phyloP scores from a whole-genome alignment of 2,797 vertebrate genomes.

The Orientallactaga sibirica region DNA sequence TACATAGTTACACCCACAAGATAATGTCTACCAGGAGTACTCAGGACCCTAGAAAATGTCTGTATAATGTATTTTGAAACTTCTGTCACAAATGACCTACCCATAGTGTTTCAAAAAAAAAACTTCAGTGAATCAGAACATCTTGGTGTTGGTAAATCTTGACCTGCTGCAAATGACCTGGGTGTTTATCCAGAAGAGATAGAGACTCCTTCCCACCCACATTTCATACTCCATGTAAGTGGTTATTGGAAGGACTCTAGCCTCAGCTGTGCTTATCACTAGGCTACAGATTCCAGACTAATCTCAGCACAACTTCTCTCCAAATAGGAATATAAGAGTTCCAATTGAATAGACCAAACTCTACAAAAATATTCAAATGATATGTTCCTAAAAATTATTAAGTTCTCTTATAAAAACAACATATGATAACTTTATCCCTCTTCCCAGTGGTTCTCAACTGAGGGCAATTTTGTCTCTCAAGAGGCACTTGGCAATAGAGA shows the following conservation, averaged over 20 bases:
- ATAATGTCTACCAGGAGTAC: background rate
- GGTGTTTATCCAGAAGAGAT: background rate
- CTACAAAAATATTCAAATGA: background rate
- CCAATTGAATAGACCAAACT: background rate
- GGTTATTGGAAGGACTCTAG: background rate
- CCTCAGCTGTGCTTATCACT: background rate
- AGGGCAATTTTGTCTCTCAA: background rate
- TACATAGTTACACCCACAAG: background rate
- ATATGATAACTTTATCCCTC: background rate
- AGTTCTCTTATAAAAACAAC: background rate
- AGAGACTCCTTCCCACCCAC: background rate
- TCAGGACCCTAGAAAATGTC: background rate
- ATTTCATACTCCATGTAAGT: background rate
- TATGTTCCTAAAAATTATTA: background rate
- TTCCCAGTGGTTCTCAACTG: background rate
- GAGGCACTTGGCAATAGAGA: background rate
- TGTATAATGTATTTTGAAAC: background rate
- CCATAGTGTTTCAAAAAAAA: constrained; percentile 5
- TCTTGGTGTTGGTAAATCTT: background rate
- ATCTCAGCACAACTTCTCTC: background rate
- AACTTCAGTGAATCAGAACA: constrained; percentile 2
- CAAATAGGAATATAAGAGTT: background rate
- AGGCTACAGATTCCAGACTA: background rate
- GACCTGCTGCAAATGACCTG: background rate
- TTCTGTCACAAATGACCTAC: background rate